Conservation (phyloP, 2,797 vertebrate species). For the Erpetoichthys calabaricus region DNA sequence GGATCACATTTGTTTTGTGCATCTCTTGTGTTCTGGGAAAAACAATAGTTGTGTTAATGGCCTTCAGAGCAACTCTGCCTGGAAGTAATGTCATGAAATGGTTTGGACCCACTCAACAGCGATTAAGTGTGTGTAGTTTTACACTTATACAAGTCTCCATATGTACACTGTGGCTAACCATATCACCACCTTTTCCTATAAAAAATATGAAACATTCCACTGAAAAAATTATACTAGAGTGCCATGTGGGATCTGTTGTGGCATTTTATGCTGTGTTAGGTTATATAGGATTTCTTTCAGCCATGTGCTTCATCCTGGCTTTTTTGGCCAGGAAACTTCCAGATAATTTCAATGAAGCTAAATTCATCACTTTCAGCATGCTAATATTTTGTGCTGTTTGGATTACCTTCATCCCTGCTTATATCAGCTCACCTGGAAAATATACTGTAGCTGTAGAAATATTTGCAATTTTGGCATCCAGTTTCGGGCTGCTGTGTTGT, state of each 20-base stretch:
- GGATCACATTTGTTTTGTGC: conserved; percentile 30
- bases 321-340: conserved; percentile 41
- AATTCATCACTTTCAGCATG: conserved; percentile 49
- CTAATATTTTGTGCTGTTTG: conserved; percentile 44
- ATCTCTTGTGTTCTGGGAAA: conserved; percentile 32
- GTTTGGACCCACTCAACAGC: conserved; percentile 29
- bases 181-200: conserved; percentile 35
- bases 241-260: conserved; percentile 33
- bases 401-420: conserved; percentile 45
- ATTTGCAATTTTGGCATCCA: conserved; percentile 47
- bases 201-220: conserved; percentile 32
- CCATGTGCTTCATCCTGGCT: conserved; percentile 38
- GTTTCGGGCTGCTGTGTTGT: conserved; percentile 40
- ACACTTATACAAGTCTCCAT: conserved; percentile 33
- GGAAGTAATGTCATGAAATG: conserved; percentile 26
- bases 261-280: conserved; percentile 45
- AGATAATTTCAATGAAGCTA: conserved; percentile 46
- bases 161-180: conserved; percentile 36
- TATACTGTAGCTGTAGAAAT: conserved; percentile 51
- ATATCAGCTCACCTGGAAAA: conserved; percentile 47
- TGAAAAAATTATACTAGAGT: conserved; percentile 41
- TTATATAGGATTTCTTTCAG: conserved; percentile 43
- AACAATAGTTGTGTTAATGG: conserved; percentile 29
- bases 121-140: conserved; percentile 24
- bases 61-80: conserved; percentile 26